phyloP scores from a whole-genome alignment of 2,888 invertebrate genomes.

The Orthosia gothica region DNA sequence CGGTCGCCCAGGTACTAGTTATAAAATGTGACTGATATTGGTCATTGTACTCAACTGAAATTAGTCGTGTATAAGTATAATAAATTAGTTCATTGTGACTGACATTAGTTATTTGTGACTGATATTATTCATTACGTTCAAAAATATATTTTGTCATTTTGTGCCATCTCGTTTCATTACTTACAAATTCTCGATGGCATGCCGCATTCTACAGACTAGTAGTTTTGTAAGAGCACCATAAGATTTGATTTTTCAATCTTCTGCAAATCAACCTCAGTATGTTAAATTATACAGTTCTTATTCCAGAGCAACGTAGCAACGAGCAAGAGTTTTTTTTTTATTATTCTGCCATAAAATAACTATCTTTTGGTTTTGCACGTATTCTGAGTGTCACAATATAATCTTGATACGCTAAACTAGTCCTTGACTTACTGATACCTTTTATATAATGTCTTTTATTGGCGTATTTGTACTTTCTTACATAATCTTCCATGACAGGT shows the following conservation, averaged over 20 bases:
- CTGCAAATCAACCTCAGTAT: no score
- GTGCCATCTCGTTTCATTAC: not conserved
- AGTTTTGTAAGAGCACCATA: no score
- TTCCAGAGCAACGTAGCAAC: not conserved
- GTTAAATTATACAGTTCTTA: not conserved
- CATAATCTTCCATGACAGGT: not conserved
- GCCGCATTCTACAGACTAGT: no score
- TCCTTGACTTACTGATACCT: constrained; percentile 36
- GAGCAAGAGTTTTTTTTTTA: constrained; percentile 12
- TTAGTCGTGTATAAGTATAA: not conserved
- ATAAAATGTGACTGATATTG: not conserved
- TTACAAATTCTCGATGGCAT: no score
- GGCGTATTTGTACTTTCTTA: constrained; percentile 21
- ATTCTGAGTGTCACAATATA: not conserved
- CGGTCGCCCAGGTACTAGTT: no score
- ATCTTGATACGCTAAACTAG: constrained; percentile 40
- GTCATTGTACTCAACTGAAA: not conserved
- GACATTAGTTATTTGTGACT: not conserved
- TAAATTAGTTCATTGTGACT: not conserved
- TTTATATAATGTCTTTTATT: constrained; percentile 11
- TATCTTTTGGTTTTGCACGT: constrained; percentile 16
- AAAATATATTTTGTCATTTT: not conserved
- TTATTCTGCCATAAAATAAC: constrained; percentile 18
- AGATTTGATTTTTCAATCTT: no score
- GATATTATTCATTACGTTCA: not conserved